A percentile compares a stretch with the other conserved stretches of the same genome.
Conservation (phyloP, 2,888 invertebrate species). For the Capitulum mitella region DNA sequence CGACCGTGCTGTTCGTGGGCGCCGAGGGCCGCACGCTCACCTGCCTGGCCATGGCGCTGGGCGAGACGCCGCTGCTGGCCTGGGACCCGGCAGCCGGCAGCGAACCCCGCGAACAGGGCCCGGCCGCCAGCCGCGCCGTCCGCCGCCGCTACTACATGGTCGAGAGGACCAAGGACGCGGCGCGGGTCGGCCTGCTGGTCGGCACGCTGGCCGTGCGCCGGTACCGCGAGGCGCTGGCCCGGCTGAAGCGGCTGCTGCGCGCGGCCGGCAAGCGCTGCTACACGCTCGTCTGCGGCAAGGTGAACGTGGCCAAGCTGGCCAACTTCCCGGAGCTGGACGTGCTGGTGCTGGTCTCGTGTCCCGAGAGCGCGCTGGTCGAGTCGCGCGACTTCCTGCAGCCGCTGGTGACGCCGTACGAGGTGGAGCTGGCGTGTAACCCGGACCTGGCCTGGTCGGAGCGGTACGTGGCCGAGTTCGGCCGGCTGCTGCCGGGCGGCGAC, state of each 20-base stretch:
- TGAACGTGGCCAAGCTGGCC: slow-evolving; percentile 87
- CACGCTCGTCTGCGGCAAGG: slow-evolving; percentile 85
- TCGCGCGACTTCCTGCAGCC: slow-evolving; percentile 82
- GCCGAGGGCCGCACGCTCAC: slow-evolving; percentile 48
- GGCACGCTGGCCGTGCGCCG: slow-evolving; percentile 80
- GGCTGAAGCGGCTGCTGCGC: slow-evolving; percentile 63
- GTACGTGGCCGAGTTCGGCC: slow-evolving; percentile 64
- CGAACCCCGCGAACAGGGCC: slow-evolving; percentile 39
- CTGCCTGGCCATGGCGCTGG: slow-evolving; percentile 50
- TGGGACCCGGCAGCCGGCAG: slow-evolving; percentile 41
- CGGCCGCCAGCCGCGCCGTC: slow-evolving; percentile 45
- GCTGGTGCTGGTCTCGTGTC: slow-evolving; percentile 85
- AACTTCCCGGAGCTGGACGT: slow-evolving; percentile 93
- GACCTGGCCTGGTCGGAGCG: slow-evolving; percentile 47
- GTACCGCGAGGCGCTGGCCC: slow-evolving; percentile 64
- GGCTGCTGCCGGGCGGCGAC: slow-evolving; percentile 57
- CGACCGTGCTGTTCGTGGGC: not conserved
- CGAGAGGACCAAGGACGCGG: slow-evolving; percentile 86
- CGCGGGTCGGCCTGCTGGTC: slow-evolving; percentile 77
- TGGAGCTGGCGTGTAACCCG: slow-evolving; percentile 63
- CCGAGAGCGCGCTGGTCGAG: slow-evolving; percentile 76
- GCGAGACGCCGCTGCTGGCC: slow-evolving; percentile 41
- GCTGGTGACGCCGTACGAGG: slow-evolving; percentile 82
- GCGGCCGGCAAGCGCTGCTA: slow-evolving; percentile 77
- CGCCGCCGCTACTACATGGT: slow-evolving; percentile 73